These are phyloP conservation scores for Centruroides vittatus DNA, from an alignment of 1,140 invertebrate genomes.

Conservation along the genomic window DNA sequence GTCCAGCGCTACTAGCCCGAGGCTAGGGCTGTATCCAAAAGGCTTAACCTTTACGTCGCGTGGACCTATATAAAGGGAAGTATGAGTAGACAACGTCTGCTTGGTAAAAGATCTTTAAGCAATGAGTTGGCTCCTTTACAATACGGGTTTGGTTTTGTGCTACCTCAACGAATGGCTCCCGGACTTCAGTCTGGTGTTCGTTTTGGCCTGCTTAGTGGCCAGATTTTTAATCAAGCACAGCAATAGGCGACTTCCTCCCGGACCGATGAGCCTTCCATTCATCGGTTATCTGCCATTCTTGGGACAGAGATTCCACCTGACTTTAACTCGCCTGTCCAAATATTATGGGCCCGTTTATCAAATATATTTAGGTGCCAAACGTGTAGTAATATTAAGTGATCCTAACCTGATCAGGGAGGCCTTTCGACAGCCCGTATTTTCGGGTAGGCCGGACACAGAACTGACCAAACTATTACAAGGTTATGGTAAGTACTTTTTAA, in stretches of 20 bases:
- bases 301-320: slow-evolving; percentile 53
- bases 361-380: slow-evolving; percentile 57
- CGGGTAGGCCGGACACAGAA: slow-evolving; percentile 63
- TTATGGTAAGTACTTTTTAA: slow-evolving; percentile 54
- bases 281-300: slow-evolving; percentile 67
- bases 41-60: too few species aligned
- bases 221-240: too few species aligned
- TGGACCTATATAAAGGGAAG: too few species aligned
- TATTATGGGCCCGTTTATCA: slow-evolving; percentile 68
- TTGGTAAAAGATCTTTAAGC: too few species aligned
- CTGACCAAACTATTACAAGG: slow-evolving; percentile 73
- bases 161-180: too few species aligned
- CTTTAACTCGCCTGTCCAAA: slow-evolving; percentile 52
- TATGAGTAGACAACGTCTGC: too few species aligned
- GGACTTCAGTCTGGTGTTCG: too few species aligned
- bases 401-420: slow-evolving; percentile 65
- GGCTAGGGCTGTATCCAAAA: too few species aligned
- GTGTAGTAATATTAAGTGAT: slow-evolving; percentile 71
- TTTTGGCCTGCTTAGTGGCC: too few species aligned
- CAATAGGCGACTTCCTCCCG: slow-evolving; percentile 42
- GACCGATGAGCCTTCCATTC: slow-evolving; percentile 67
- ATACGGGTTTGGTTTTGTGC: too few species aligned
- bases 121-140: too few species aligned
- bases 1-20: too few species aligned
- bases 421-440: slow-evolving; percentile 69